A percentile compares a stretch with the other conserved stretches of the same genome.
Conservation (phyloP, 2,113 vertebrate genomes). For the Piprites chloris region DNA sequence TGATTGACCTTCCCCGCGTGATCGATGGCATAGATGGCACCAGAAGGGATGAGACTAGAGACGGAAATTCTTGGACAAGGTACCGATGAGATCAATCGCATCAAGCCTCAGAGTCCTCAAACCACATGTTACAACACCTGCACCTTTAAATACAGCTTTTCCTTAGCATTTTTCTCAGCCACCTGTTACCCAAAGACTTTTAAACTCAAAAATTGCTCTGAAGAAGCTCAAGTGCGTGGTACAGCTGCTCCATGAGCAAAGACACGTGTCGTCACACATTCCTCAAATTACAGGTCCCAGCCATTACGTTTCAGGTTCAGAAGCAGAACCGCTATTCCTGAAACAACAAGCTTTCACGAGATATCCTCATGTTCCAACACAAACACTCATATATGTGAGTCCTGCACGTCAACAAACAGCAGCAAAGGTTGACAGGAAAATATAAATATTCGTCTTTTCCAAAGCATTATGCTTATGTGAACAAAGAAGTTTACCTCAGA, state of each 20-base stretch:
- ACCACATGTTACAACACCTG: not conserved
- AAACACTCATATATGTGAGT: not conserved
- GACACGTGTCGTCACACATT: rapidly evolving
- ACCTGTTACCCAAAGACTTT: not conserved
- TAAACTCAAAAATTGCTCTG: not conserved
- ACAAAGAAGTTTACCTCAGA: not conserved
- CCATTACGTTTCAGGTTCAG: not conserved
- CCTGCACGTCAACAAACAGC: not conserved
- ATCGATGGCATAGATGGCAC: not conserved
- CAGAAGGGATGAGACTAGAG: not conserved
- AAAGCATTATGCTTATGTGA: not conserved
- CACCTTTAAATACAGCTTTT: not conserved
- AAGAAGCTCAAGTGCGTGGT: not conserved
- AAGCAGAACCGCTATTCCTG: not conserved
- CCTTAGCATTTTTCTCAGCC: not conserved
- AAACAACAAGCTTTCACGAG: not conserved
- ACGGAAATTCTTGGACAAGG: not conserved
- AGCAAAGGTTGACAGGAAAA: not conserved
- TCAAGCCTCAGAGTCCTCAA: not conserved
- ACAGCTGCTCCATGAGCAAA: not conserved
- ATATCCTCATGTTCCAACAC: not conserved
- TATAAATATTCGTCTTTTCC: not conserved
- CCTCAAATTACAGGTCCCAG: not conserved
- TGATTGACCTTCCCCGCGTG: not conserved
- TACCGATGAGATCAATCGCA: not conserved